Conservation (phyloP, 2,888 invertebrate species). For the Lasioglossum vierecki region DNA sequence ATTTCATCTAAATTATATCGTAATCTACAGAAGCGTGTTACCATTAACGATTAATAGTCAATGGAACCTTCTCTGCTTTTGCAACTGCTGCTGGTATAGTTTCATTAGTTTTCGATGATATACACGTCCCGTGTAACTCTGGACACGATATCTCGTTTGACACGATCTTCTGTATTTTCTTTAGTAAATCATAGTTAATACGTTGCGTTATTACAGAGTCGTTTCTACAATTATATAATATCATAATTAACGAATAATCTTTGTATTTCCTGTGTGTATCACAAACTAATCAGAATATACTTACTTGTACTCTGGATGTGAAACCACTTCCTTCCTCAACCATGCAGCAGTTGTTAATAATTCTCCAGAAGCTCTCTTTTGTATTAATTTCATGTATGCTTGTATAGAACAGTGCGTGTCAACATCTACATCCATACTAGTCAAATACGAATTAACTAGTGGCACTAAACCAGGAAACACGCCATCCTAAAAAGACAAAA, state of each 20-base stretch:
- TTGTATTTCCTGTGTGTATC: not conserved
- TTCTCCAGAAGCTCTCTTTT: constrained; percentile 94
- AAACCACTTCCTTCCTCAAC: constrained; percentile 95
- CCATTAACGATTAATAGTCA: constrained; percentile 50
- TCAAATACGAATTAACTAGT: constrained; percentile 96
- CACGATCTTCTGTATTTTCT: constrained; percentile 90
- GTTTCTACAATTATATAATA: constrained; percentile 85
- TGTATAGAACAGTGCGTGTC: constrained; percentile 99
- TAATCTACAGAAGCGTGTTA: constrained; percentile 33
- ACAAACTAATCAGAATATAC: constrained; percentile 62
- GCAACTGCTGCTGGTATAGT: constrained; percentile 92
- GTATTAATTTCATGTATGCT: constrained; percentile 97
- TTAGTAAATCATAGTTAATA: constrained; percentile 96
- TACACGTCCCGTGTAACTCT: constrained; percentile 90
- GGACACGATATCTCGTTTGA: constrained; percentile 90
- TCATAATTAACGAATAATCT: constrained; percentile 29
- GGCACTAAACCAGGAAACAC: constrained; percentile 98
- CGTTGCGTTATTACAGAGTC: constrained; percentile 95
- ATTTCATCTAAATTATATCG: constrained; percentile 44
- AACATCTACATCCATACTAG: constrained; percentile 98
- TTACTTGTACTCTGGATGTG: constrained; percentile 96
- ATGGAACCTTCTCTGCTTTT: constrained; percentile 83
- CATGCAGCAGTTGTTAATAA: constrained; percentile 97
- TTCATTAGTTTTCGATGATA: constrained; percentile 92
- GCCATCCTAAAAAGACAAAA: constrained; percentile 87